phyloP scores from a whole-genome alignment of 2,888 invertebrate genomes.

The Gari tellinella region DNA sequence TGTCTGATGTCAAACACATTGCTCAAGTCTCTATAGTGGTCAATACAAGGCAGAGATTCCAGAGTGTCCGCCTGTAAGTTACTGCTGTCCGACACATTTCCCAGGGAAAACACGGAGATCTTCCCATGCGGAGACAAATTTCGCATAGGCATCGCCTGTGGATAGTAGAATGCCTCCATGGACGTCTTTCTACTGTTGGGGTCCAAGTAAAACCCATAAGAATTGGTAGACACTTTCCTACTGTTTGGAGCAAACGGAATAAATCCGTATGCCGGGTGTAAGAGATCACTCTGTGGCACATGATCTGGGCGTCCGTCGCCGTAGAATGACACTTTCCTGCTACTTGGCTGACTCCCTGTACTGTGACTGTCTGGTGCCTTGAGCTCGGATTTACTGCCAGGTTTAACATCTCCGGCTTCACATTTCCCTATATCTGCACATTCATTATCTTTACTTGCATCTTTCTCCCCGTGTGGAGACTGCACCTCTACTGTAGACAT shows the following conservation, averaged over 20 bases:
- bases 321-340: slow-evolving; percentile 48
- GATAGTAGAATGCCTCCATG: slow-evolving; percentile 47
- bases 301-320: slow-evolving; percentile 7
- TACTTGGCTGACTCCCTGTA: slow-evolving; percentile 33
- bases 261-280: slow-evolving; percentile 33
- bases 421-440: too few species aligned
- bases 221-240: slow-evolving; percentile 40
- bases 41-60: slow-evolving; percentile 92
- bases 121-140: slow-evolving; percentile 52
- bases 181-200: slow-evolving; percentile 52
- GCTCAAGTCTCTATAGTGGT: slow-evolving; percentile 87
- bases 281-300: slow-evolving; percentile 7
- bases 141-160: slow-evolving; percentile 21
- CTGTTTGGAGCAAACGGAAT: slow-evolving; percentile 33
- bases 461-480: too few species aligned
- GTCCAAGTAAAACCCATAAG: slow-evolving; percentile 23
- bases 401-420: too few species aligned
- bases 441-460: too few species aligned
- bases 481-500: too few species aligned
- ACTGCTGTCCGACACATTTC: slow-evolving; percentile 44
- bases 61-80: slow-evolving; percentile 86
- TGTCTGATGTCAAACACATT: slow-evolving; percentile 59
- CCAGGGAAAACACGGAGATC: slow-evolving; percentile 54
- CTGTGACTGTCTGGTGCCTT: neutral
- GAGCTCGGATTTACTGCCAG: neutral